Percentiles rank a stretch among this genome's conserved stretches.
These are phyloP conservation scores for Gobiocypris rarus DNA, from an alignment of 2,113 vertebrate species.

Conservation along the genomic window DNA sequence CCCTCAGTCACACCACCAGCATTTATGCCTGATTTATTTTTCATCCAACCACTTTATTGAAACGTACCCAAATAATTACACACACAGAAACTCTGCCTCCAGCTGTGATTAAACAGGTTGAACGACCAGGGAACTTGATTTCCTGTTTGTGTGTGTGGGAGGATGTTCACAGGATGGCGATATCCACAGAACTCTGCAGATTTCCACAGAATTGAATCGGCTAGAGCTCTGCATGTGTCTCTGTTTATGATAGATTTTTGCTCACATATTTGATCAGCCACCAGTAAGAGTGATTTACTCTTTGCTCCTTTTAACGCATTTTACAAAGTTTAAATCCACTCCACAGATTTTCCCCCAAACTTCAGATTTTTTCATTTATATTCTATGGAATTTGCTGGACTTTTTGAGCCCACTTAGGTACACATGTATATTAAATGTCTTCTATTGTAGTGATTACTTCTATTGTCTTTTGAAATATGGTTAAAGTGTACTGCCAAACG, in stretches of 20 bases:
- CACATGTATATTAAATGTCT: not conserved
- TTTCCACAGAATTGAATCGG: not conserved
- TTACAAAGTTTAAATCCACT: not conserved
- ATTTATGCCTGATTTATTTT: slow-evolving; percentile 37
- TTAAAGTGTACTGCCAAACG: not conserved
- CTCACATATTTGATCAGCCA: not conserved
- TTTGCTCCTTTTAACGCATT: not conserved
- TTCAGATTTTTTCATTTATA: not conserved
- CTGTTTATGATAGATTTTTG: not conserved
- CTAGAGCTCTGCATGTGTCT: not conserved
- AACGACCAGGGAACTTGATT: slow-evolving; percentile 56
- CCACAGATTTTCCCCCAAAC: not conserved
- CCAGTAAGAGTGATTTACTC: not conserved
- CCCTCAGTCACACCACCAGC: slow-evolving; percentile 60
- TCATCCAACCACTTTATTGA: slow-evolving; percentile 61
- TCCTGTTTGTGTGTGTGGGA: not conserved
- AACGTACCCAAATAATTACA: slow-evolving; percentile 62
- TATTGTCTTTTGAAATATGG: not conserved
- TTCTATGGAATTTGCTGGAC: no score
- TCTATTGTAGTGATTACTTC: not conserved
- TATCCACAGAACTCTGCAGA: not conserved
- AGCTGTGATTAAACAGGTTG: slow-evolving; percentile 63
- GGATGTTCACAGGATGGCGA: not conserved
- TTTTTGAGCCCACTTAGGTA: no score
- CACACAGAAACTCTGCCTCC: slow-evolving; percentile 48